phyloP scores from a whole-genome alignment of 2,797 vertebrate genomes.

The Trichosurus vulpecula region DNA sequence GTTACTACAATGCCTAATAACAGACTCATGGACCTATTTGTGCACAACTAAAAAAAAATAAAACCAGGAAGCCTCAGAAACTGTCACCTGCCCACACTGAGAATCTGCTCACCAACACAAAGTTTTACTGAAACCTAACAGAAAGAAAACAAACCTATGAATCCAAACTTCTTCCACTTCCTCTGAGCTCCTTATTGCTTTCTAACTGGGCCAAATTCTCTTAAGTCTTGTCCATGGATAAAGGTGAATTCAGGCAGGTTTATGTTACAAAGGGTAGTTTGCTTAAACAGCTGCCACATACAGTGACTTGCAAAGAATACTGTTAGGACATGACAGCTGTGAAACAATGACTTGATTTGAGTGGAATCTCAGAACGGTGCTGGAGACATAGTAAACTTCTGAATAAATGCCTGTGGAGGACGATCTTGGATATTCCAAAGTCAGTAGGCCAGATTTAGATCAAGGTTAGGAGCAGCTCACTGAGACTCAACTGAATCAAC shows the following conservation, averaged over 20 bases:
- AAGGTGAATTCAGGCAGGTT: background rate
- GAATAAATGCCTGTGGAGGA: background rate
- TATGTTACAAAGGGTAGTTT: accelerated
- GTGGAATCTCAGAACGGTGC: background rate
- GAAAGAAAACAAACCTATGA: slow-evolving; percentile 61
- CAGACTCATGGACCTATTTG: slow-evolving; percentile 36
- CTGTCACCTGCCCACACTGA: slow-evolving; percentile 75
- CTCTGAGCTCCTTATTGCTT: slow-evolving; percentile 25
- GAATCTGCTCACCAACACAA: slow-evolving; percentile 38
- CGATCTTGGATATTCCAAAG: background rate
- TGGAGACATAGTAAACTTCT: background rate
- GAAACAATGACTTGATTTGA: background rate
- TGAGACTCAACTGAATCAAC: background rate
- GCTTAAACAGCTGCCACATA: background rate
- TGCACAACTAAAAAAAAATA: slow-evolving; percentile 51
- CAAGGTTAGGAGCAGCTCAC: background rate
- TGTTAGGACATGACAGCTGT: background rate
- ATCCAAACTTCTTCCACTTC: slow-evolving; percentile 63
- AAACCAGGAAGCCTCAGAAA: slow-evolving; percentile 55
- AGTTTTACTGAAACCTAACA: slow-evolving; percentile 57
- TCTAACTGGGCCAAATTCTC: background rate
- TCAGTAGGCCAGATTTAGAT: background rate
- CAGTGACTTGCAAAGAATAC: background rate
- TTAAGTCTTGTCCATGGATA: background rate
- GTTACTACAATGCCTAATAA: slow-evolving; percentile 57